Evolutionary conservation across 2,888 invertebrate genomes (phyloP), one percentile per base, ranked within the genome.

Genomic region (Polymixis lichenea): DNA sequence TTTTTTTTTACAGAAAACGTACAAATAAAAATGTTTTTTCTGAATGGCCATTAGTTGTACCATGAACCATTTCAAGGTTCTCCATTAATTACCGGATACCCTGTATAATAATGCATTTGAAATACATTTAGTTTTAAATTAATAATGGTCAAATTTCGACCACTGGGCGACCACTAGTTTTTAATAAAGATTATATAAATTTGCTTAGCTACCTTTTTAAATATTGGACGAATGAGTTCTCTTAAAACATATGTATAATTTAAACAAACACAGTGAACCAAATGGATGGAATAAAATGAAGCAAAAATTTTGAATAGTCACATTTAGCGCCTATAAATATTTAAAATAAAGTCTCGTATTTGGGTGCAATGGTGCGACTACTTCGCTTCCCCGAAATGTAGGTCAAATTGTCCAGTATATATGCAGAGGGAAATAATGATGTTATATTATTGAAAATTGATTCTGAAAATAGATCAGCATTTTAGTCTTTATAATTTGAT

Each of bases 301-400:
- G 28, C n/a, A 7, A 7, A 62, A 15, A 46, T 6, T 22, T 79
- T 55, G 22, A 72, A 82, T 55, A 74, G 38, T 64, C 46, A 19
- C 49, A 71, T 72, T 79, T 46, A 51, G 17, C 8, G 43, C 62
- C 11, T 0, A 62, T 66, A 66, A 71, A 72, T 70, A 67, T 70
- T 72, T 64, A 51, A 70, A 67, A 72, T 79, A 67, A 62, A 80
- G 28, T 32, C 11, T n/a, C 49, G 6, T 38, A 72, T 72, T 60
- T 56, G 55, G 2, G 58, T 72, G 72, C 72, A 76, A 64, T 81
- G 58, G 51, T 55, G 69, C 51, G n/a, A 60, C 55, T 46, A 70
- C n/a, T 76, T 64, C 43, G 43, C 28, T 58, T n/a, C 6, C 56
- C 67, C 8, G n/a, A 56, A 62, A 76, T 75, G 46, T 38, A 38